Conservation (phyloP, 2,888 invertebrate genomes). For the Meganola albula region DNA sequence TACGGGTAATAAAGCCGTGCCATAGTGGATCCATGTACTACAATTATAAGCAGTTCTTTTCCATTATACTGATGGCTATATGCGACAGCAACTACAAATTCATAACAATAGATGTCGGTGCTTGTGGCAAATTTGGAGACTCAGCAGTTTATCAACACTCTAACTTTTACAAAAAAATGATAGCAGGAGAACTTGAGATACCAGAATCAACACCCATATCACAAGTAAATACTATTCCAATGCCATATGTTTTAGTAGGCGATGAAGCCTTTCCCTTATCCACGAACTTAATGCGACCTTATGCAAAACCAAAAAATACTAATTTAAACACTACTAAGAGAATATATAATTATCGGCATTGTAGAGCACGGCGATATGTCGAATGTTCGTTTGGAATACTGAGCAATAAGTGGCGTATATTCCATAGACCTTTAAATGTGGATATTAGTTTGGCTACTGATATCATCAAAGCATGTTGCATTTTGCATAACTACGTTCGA, state of each 20-base stretch:
- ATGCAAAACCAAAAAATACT: background rate
- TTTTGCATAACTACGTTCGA: constrained; percentile 3
- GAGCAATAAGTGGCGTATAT: constrained; percentile 5
- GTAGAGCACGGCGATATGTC: constrained; percentile 3
- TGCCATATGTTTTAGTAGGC: constrained; percentile 15
- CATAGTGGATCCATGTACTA: constrained; percentile 10
- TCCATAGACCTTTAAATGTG: constrained; percentile 1
- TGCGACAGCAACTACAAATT: constrained; percentile 5
- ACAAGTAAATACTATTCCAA: constrained; percentile 2
- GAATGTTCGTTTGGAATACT: constrained; percentile 6
- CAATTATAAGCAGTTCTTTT: constrained; percentile 7
- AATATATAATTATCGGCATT: constrained; percentile 1
- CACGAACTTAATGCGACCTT: constrained; percentile 4
- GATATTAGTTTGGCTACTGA: constrained; percentile 2
- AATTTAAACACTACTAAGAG: constrained; percentile 7
- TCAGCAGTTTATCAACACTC: constrained; percentile 4
- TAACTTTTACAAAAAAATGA: background rate
- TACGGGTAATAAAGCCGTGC: constrained; percentile 11
- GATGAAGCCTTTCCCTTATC: constrained; percentile 16
- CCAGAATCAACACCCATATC: constrained; percentile 7
- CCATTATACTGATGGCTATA: constrained; percentile 2
- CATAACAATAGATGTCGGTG: constrained; percentile 1
- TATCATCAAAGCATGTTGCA: constrained; percentile 4
- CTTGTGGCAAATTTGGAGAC: constrained; percentile 4
- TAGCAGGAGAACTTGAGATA: background rate